phyloP scores from a whole-genome alignment of 2,797 vertebrate species.

The Falco cherrug region DNA sequence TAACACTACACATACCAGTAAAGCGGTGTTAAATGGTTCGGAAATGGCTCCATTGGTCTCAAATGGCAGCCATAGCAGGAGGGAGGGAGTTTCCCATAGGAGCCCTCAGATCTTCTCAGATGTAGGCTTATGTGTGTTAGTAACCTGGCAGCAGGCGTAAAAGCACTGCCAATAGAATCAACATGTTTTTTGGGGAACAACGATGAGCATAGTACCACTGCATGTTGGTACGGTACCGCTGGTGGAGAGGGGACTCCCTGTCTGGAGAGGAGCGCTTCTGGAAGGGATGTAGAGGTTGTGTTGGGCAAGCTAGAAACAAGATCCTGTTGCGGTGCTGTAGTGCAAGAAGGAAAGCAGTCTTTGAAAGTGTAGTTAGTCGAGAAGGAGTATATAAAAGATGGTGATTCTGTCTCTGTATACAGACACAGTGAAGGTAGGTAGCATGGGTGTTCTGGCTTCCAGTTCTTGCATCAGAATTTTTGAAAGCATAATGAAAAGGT shows the following conservation, averaged over 20 bases:
- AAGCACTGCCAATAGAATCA: background rate
- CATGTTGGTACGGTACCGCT: background rate
- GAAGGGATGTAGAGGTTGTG: background rate
- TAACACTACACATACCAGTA: accelerated
- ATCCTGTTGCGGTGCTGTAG: background rate
- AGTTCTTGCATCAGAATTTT: background rate
- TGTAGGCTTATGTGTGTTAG: background rate
- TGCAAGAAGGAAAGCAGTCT: background rate
- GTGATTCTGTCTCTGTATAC: background rate
- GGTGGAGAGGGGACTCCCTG: background rate
- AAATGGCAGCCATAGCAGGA: accelerated
- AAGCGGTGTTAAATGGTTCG: background rate
- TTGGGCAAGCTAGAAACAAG: background rate
- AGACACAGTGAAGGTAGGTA: background rate
- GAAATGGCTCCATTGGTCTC: background rate
- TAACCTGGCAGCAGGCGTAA: background rate
- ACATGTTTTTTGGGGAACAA: background rate
- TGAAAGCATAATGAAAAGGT: background rate
- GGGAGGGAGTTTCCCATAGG: accelerated
- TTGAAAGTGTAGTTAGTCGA: background rate
- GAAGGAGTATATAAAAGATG: background rate
- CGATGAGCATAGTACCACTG: accelerated
- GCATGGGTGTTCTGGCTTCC: background rate
- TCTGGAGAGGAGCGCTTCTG: background rate
- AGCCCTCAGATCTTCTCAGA: background rate